Evolutionary conservation across 2,888 invertebrate genomes (phyloP), one percentile per base, ranked within the genome.

Genomic region (Hydraecia micacea): DNA sequence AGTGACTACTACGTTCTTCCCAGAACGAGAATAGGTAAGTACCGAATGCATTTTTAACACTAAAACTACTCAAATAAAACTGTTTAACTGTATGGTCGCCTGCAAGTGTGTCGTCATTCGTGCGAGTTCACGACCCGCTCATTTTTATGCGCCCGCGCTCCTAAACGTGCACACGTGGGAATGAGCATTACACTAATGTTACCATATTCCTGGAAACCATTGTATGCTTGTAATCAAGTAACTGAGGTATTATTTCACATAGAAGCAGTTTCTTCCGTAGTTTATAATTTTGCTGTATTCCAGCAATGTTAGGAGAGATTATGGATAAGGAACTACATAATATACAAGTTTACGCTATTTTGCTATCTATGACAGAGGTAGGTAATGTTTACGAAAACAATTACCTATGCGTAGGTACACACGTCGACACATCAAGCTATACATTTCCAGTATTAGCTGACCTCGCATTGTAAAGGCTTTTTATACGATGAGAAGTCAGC

Each of bases 101-200:
- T 73, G 67, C 77, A 83, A 80, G 74, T 76, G 83, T 87, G 85
- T 85, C 83, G 86, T 81, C 88, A 78, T 25, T 52, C 68, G 62
- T n/a, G 32, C 73, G 86, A 81, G 92, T 91, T 92, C 91, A 90
- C 88, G 92, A 91, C 91, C 90, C 84, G 80, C 83, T 83, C 87
- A 87, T 90, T 91, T 90, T 89, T 88, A 90, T 88, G 86, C 84
- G 83, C 79, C 79, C 69, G 84, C 85, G 79, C 85, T 83, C 67
- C 69, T 86, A 78, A 73, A 73, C 81, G 81, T 81, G 74, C 81
- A 86, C 89, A 92, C 90, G 90, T 92, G 92, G 91, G 92, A 92
- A 92, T 86, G 80, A 81, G 60, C 77, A 75, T 77, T 79, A 75
- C 71, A 77, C 77, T 88, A 85, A 88, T 87, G 86, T 87, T 83